Conservation (phyloP, 2,113 vertebrate genomes). For the Cygnus atratus region DNA sequence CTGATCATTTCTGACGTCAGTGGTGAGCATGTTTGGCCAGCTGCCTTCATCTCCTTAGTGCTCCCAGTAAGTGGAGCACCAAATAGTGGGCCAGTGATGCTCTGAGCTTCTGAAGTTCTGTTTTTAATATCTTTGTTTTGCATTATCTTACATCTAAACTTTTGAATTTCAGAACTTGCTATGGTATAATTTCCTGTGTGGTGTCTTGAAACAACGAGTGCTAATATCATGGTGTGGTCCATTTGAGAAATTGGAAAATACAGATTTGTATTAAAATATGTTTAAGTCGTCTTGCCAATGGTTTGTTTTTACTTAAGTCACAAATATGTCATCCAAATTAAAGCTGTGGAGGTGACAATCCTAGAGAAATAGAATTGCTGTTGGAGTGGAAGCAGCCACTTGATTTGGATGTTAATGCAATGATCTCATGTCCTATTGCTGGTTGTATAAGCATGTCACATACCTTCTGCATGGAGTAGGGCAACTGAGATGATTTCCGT, state of each 20-base stretch:
- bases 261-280: too few relatives aligned
- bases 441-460: not conserved
- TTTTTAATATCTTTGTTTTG: constrained; percentile 25
- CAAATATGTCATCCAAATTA: not conserved
- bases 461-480: not conserved
- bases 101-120: not conserved
- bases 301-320: not conserved
- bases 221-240: not conserved
- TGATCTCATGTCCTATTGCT: not conserved
- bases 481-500: not conserved
- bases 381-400: not conserved
- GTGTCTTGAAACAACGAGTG: not conserved
- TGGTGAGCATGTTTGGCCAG: constrained; percentile 6
- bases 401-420: not conserved
- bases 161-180: not conserved
- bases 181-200: not conserved
- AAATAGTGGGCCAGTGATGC: not conserved
- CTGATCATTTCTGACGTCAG: constrained; percentile 16
- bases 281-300: not conserved
- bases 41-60: constrained; percentile 53
- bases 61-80: constrained; percentile 35
- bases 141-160: not conserved
- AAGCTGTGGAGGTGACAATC: not conserved
- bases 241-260: not conserved
- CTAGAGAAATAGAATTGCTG: not conserved